Evolutionary conservation across 64 coral and sea anemone genomes (phyloP).

Genomic region (Actinia tenebrosa): DNA sequence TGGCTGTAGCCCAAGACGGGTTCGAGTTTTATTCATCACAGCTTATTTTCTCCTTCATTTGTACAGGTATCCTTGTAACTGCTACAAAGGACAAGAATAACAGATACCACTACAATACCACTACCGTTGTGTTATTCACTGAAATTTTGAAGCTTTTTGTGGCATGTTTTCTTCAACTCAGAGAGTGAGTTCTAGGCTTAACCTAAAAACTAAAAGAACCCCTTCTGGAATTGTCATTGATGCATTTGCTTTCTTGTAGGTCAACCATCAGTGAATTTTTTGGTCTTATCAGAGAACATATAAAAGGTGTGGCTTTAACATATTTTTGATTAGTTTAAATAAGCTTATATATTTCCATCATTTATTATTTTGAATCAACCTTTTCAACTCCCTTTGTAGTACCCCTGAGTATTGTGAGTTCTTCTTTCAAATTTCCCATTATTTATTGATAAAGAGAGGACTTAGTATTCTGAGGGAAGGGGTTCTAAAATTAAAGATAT

Average conservation of each 20-base stretch:
- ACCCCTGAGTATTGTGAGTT: no score
- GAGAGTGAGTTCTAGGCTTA: slow-evolving; percentile 52
- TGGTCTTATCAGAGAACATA: slow-evolving; percentile 39
- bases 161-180: slow-evolving; percentile 58
- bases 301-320: slow-evolving; percentile 41
- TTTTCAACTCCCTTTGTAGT: no score
- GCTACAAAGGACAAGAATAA: slow-evolving; percentile 78
- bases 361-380: no score
- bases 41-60: not conserved
- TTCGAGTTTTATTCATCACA: not conserved
- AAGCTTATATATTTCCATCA: no score
- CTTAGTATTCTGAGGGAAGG: not conserved
- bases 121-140: slow-evolving; percentile 87
- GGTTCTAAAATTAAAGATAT: no score
- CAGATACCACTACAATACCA: slow-evolving; percentile 81
- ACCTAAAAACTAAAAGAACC: not conserved
- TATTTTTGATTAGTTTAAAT: not conserved
- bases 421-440: no score
- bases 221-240: not conserved
- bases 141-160: slow-evolving; percentile 80
- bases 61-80: slow-evolving; percentile 81
- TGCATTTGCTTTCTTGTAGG: slow-evolving; percentile 19
- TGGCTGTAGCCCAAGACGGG: not conserved
- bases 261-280: slow-evolving; percentile 58
- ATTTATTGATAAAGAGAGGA: no score